phyloP scores from a whole-genome alignment of 64 coral and sea anemone species.

The Catalaphyllia jardinei region DNA sequence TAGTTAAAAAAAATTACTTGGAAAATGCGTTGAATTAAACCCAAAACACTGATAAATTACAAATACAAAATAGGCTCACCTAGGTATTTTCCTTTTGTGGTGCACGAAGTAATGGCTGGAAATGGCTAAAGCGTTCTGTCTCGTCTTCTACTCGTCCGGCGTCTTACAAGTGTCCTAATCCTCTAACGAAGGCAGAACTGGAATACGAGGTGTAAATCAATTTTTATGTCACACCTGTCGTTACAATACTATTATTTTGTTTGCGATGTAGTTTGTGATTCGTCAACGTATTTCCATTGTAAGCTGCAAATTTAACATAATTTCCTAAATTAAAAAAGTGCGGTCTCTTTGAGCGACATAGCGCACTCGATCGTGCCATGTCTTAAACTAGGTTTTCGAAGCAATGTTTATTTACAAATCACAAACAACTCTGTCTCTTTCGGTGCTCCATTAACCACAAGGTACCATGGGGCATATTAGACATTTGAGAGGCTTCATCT shows the following conservation, averaged over 20 bases:
- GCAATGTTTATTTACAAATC: too few species aligned
- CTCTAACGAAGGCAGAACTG: background rate
- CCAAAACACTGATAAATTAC: too few species aligned
- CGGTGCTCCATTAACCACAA: too few species aligned
- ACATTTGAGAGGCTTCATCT: background rate
- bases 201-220: background rate
- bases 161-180: background rate
- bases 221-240: background rate
- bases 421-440: too few species aligned
- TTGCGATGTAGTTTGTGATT: slow-evolving; percentile 7
- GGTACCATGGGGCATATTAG: too few species aligned
- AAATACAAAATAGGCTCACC: too few species aligned
- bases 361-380: too few species aligned
- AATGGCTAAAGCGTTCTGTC: background rate
- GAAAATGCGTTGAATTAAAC: too few species aligned
- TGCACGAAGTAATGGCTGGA: background rate
- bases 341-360: background rate
- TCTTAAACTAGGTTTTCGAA: too few species aligned
- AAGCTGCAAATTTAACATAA: background rate
- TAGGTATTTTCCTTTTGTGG: too few species aligned
- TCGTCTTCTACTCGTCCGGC: background rate
- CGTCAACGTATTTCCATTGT: background rate
- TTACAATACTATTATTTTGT: background rate
- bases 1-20: too few species aligned
- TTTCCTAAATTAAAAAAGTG: background rate